Base-by-base conservation (phyloP, 2,797 vertebrate species). In the Enteromius argenteus region DNA sequence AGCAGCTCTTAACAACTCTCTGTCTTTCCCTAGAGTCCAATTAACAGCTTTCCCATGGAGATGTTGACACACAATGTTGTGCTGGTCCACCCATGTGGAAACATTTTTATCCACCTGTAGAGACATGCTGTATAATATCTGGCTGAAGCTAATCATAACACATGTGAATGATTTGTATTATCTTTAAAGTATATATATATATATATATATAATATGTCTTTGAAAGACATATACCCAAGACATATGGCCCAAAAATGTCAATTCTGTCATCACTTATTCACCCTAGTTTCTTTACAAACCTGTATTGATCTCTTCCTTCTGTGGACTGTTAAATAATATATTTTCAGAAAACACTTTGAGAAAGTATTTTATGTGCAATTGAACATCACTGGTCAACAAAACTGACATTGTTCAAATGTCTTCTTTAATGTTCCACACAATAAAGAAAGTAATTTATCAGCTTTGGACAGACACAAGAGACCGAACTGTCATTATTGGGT, bases 21-120 rank as follows among this genome's bases (percentile, higher is more conserved):
- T 68, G 35, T 68, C 14, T 68, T 79, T 87, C 88, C 78, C 85
- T 67, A 37, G 85, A 79, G 88, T 19, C 60, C 80, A 73, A 51
- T 86, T 88, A 86, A 44, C 72, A 80, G 39, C 66, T 32, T 72
- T 37, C 37, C 56, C 49, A 72, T 77, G 17, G 67, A 53, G 79
- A 69, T 67, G 62, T 46, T 69, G 66, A 79, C 68, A 51, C 66
- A 81, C 15, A 56, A 21, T 10, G 15, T 80, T 23, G 72, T 84
- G 53, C 69, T 82, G 68, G 35, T 82, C 53, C 23, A 56, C 27
- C n/a, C 77, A 53, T 69, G 62, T 15, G 46, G 79, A 80, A 81
- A 86, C 37, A 64, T 66, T 62, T 46, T 62, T 46, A 73, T 82
- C 69, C 80, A 73, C 68, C 67, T 81, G 80, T 62, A 78, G 49